A percentile compares a stretch with the other conserved stretches of the same genome.
Conservation (phyloP, 2,113 vertebrate genomes). For the Abramis brama region DNA sequence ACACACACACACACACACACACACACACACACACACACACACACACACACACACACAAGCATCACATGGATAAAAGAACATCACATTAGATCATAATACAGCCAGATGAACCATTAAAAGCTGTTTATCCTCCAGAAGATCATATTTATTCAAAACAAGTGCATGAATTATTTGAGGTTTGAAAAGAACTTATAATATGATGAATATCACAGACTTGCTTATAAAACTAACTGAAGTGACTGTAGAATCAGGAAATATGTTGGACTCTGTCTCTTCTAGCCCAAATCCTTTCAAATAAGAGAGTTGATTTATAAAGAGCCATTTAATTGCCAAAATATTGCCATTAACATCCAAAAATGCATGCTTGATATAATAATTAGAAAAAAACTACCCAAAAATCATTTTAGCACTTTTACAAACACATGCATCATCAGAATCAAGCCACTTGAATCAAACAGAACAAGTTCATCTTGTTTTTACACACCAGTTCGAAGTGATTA, state of each 20-base stretch:
- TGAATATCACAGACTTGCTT: not conserved
- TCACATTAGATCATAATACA: not conserved
- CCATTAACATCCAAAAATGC: not conserved
- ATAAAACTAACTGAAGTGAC: not conserved
- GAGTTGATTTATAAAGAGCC: not conserved
- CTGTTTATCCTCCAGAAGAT: not conserved
- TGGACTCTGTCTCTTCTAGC: not conserved
- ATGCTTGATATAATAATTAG: not conserved
- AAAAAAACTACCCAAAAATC: not conserved
- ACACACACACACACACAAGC: too few species aligned
- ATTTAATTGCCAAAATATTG: not conserved
- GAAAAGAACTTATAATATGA: not conserved
- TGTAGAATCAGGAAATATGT: not conserved
- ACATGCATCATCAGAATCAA: not conserved
- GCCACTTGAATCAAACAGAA: too few species aligned
- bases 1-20: too few species aligned
- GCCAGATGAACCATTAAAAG: not conserved
- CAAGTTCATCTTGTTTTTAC: not conserved
- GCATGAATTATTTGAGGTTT: not conserved
- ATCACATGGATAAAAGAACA: too few species aligned
- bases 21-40: too few species aligned
- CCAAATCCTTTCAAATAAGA: not conserved
- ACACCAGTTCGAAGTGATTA: too few species aligned
- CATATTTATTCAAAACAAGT: not conserved
- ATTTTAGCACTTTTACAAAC: not conserved